Evolutionary conservation across 2,888 invertebrate genomes (phyloP), one percentile per base, ranked within the genome.

Genomic region (Entomobrya multifasciata): DNA sequence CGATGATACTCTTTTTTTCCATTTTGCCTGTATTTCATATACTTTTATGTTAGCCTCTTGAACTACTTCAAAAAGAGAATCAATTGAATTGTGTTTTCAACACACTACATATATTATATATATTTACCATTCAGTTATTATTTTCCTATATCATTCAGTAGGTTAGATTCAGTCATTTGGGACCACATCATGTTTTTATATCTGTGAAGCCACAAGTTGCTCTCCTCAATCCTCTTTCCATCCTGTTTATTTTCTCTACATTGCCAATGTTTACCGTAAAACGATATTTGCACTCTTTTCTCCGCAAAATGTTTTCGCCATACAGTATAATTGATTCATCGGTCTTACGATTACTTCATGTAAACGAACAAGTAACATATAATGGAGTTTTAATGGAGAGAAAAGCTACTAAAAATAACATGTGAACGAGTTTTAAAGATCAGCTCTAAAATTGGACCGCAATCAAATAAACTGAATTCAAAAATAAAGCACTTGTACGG

Each of bases 321-420:
- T 67, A 22, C 41, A 67, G 67, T 44, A 67, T 44, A 67, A 67
- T 67, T 67, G 67, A 67, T 67, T 11, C 67, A 22, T 44, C 36
- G 4, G 36, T 67, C 67, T 17, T 41, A 13, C 11, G 30, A 17
- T n/a, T 36, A 22, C 17, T 57, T 60, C 27, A 30, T 15, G 67
- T 67, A 62, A 36, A 41, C 36, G 41, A 41, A n/a, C 55, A 25
- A 60, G 15, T 25, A 11, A 11, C 11, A n/a, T 20, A 11, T 41
- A 65, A 41, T 65, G 41, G 2, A 20, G 60, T 60, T 36, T 36
- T 36, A 60, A 60, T 60, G 27, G 30, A 62, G 30, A 62, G 17
- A 8, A 17, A 11, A 17, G 36, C 30, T 25, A 60, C 27, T 27
- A 36, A 36, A 62, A 30, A 60, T 36, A 10, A 36, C 8, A 36